Conservation (phyloP, 2,888 invertebrate genomes). For the Brachyptera putata region DNA sequence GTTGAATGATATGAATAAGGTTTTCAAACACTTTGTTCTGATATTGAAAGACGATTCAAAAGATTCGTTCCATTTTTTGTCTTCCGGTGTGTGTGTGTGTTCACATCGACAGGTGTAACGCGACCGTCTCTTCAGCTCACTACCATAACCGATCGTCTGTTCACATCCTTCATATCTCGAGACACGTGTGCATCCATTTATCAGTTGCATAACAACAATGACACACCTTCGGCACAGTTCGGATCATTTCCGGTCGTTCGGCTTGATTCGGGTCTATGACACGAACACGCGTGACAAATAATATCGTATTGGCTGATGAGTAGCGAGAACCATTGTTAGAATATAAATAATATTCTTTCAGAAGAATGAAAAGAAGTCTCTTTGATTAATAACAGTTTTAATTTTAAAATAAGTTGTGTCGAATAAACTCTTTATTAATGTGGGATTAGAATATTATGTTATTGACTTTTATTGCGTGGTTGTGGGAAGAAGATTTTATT, state of each 20-base stretch:
- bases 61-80: not conserved
- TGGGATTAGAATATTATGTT: no score
- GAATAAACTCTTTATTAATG: no score
- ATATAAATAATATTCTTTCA: no score
- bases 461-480: no score
- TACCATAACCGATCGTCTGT: no score
- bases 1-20: conserved; percentile 3
- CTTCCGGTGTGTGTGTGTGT: not conserved
- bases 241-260: not conserved
- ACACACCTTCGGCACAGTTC: not conserved
- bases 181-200: not conserved
- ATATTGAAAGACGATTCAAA: not conserved
- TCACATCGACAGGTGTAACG: not conserved
- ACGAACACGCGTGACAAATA: not conserved
- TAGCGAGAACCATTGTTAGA: no score
- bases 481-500: no score
- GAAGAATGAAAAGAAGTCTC: no score
- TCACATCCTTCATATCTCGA: no score
- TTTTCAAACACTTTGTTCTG: not conserved
- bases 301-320: not conserved
- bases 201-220: not conserved
- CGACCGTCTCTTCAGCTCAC: not conserved
- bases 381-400: no score
- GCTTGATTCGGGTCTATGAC: not conserved
- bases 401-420: no score